phyloP scores from a whole-genome alignment of 2,888 invertebrate genomes.

The Protophormia terraenovae region DNA sequence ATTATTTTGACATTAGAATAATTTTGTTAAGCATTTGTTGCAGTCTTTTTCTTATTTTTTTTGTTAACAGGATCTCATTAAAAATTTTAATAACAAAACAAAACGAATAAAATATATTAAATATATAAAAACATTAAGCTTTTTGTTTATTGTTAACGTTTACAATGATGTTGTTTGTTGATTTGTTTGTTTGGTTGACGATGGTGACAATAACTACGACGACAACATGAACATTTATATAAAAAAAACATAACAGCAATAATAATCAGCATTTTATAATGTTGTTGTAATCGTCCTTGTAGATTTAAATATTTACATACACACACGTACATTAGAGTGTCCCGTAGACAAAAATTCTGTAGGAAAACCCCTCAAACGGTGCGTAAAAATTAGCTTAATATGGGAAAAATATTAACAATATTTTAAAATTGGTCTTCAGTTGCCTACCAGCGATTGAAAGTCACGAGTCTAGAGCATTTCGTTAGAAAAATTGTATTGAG shows the following conservation, averaged over 20 bases:
- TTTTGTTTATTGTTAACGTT: not conserved
- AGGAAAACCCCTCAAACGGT: no score
- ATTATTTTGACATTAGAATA: not conserved
- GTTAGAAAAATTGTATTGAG: no score
- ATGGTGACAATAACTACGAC: not conserved
- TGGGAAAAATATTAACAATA: no score
- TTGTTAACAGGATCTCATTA: constrained; percentile 6
- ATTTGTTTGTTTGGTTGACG: no score
- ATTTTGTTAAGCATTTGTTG: not conserved
- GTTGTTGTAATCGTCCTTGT: not conserved
- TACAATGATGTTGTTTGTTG: not conserved
- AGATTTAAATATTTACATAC: constrained; percentile 20
- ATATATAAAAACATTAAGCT: not conserved
- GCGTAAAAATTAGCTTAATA: no score
- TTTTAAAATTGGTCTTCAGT: no score
- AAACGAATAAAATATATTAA: not conserved
- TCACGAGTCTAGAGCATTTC: no score
- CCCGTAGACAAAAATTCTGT: no score
- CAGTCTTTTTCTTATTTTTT: not conserved
- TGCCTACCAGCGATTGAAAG: no score
- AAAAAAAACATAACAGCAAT: not conserved
- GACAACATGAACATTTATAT: not conserved
- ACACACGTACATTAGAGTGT: no score
- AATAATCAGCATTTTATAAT: not conserved
- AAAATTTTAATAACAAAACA: constrained; percentile 11